Evolutionary conservation across 2,888 invertebrate genomes (phyloP).

Genomic region (Aquatica leii): DNA sequence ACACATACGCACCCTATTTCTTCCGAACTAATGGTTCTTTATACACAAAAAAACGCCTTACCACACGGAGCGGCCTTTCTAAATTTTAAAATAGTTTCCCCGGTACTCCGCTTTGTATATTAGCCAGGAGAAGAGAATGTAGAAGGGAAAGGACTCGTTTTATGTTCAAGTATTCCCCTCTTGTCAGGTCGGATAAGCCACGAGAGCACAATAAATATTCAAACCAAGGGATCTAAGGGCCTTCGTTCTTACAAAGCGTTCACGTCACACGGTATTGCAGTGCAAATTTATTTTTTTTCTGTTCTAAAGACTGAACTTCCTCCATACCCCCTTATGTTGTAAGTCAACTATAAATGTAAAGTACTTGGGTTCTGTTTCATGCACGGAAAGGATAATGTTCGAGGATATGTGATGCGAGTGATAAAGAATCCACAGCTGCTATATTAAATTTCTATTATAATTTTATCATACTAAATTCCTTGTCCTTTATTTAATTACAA

Average conservation of each 20-base stretch:
- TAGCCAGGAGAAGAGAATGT: slow-evolving; percentile 17
- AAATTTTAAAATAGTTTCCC: slow-evolving; percentile 30
- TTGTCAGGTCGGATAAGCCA: slow-evolving; percentile 45
- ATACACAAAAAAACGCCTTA: slow-evolving; percentile 17
- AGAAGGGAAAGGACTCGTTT: slow-evolving; percentile 32
- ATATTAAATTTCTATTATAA: slow-evolving; percentile 12
- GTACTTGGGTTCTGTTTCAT: slow-evolving; percentile 10
- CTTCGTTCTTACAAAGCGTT: slow-evolving; percentile 39
- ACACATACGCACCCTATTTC: slow-evolving; percentile 18
- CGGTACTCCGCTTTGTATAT: slow-evolving; percentile 15
- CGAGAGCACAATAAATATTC: slow-evolving; percentile 45
- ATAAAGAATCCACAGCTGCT: slow-evolving; percentile 12
- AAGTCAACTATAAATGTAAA: slow-evolving; percentile 13
- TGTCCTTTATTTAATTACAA: not conserved
- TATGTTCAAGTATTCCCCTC: slow-evolving; percentile 44
- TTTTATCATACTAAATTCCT: slow-evolving; percentile 6
- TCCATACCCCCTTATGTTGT: slow-evolving; percentile 10
- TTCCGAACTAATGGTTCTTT: slow-evolving; percentile 17
- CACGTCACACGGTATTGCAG: slow-evolving; percentile 33
- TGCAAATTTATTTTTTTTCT: slow-evolving; percentile 33
- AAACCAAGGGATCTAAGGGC: slow-evolving; percentile 41
- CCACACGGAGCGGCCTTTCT: slow-evolving; percentile 14
- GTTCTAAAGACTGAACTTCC: slow-evolving; percentile 12
- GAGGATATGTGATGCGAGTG: slow-evolving; percentile 6
- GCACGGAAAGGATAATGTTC: slow-evolving; percentile 14